These are phyloP conservation scores for Rhagoletis pomonella DNA, from an alignment of 1,140 invertebrate species.

Conservation along the genomic window DNA sequence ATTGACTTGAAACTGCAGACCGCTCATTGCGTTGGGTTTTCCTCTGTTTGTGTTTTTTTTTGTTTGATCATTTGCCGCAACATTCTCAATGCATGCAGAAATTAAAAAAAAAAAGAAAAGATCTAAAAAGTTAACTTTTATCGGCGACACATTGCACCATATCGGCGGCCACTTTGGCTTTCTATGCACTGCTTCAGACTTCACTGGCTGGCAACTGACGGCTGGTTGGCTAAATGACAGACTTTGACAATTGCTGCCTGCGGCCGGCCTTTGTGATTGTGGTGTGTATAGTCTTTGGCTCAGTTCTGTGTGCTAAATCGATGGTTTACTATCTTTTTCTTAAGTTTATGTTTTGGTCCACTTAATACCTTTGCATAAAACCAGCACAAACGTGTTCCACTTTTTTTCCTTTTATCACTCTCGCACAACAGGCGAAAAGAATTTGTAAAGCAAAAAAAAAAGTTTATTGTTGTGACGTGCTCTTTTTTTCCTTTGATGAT, in stretches of 20 bases:
- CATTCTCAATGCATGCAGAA: background rate
- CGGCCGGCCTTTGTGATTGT: background rate
- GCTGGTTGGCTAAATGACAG: background rate
- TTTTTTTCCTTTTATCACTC: background rate
- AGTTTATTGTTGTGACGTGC: background rate
- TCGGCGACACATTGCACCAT: background rate
- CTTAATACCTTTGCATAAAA: constrained; percentile 31
- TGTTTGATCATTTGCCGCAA: background rate
- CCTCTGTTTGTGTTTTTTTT: background rate
- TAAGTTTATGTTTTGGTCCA: background rate
- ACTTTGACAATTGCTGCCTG: background rate
- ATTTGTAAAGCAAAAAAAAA: background rate
- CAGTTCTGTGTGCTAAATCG: background rate
- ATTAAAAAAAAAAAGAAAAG: background rate
- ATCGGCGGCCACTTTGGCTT: background rate
- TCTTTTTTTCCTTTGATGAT: background rate
- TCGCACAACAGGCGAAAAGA: background rate
- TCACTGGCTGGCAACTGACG: too few relatives aligned
- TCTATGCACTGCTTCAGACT: background rate
- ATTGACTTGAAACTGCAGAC: background rate
- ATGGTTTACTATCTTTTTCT: background rate
- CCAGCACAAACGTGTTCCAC: constrained; percentile 8
- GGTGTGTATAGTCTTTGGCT: background rate
- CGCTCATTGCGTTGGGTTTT: too few relatives aligned
- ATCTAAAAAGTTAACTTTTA: background rate